Evolutionary conservation across 2,797 vertebrate genomes (phyloP).

Genomic region (Brotula barbata): DNA sequence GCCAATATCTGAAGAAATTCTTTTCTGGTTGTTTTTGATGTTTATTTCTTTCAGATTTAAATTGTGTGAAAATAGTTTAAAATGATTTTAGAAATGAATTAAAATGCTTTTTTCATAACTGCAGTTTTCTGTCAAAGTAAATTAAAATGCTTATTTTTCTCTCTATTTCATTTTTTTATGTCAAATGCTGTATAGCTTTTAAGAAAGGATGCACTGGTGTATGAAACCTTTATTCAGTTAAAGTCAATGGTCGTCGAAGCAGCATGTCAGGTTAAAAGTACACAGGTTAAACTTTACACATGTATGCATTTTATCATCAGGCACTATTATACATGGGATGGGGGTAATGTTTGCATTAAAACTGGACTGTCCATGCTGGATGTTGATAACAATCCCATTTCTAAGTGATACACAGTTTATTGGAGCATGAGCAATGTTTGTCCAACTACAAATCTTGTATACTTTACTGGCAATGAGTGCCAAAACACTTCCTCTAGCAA

Average conservation of each 20-base stretch:
- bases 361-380: not conserved
- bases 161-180: constrained; percentile 1
- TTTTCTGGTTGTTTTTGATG: constrained; percentile 44
- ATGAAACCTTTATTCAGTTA: constrained; percentile 16
- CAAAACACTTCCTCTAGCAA: too few species aligned
- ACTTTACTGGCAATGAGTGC: too few species aligned
- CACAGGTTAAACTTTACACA: constrained; percentile 1
- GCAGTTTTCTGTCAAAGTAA: constrained; percentile 54
- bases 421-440: not conserved
- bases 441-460: too few species aligned
- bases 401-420: too few species aligned
- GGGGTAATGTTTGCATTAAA: not conserved
- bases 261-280: constrained; percentile 21
- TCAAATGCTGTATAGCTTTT: not conserved
- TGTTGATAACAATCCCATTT: not conserved
- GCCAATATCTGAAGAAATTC: constrained; percentile 86
- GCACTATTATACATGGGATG: constrained; percentile 4
- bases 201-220: constrained; percentile 3
- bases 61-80: constrained; percentile 78
- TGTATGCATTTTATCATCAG: constrained; percentile 3
- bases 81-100: constrained; percentile 79
- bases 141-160: constrained; percentile 33
- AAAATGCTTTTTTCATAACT: constrained; percentile 76
- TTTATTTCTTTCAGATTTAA: constrained; percentile 76
- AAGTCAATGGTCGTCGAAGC: constrained; percentile 18